These are phyloP conservation scores for Papilio protenor DNA, from an alignment of 2,888 invertebrate genomes.

Conservation along the genomic window DNA sequence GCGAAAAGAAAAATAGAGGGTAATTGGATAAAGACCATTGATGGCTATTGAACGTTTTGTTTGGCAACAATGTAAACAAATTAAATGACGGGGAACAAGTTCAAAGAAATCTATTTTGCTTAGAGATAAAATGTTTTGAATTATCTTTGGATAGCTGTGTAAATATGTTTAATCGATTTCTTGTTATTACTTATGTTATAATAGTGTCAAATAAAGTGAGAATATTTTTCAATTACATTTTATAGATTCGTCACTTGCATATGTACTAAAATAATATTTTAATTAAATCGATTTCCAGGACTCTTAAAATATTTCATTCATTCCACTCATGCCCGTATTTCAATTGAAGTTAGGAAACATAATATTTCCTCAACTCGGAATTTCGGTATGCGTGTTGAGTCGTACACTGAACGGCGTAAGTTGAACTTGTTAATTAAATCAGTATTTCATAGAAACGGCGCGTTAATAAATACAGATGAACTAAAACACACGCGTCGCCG, in stretches of 20 bases:
- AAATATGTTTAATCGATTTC: background rate
- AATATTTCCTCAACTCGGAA: constrained; percentile 23
- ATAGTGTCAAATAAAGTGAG: background rate
- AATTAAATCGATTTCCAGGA: background rate
- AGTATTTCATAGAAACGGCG: constrained; percentile 51
- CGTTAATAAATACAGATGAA: constrained; percentile 49
- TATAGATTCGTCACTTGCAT: background rate
- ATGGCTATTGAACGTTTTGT: constrained; percentile 20
- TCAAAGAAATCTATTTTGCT: background rate
- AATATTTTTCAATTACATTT: background rate
- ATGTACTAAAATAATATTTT: background rate
- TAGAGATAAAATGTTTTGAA: background rate
- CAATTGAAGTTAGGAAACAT: constrained; percentile 10
- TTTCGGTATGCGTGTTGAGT: constrained; percentile 3
- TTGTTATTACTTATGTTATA: background rate
- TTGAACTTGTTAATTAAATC: constrained; percentile 53
- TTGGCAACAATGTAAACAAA: constrained; percentile 30
- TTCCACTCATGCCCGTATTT: background rate
- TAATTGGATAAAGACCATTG: constrained; percentile 27
- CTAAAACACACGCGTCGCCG: constrained; percentile 49
- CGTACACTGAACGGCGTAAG: constrained; percentile 20
- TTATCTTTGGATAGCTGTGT: background rate
- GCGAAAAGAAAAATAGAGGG: constrained; percentile 30
- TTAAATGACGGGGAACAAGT: constrained; percentile 14
- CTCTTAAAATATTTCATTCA: background rate